Evolutionary conservation across 2,888 invertebrate genomes (phyloP), one percentile per base, ranked within the genome.

Genomic region (Drosophila anomalipes): DNA sequence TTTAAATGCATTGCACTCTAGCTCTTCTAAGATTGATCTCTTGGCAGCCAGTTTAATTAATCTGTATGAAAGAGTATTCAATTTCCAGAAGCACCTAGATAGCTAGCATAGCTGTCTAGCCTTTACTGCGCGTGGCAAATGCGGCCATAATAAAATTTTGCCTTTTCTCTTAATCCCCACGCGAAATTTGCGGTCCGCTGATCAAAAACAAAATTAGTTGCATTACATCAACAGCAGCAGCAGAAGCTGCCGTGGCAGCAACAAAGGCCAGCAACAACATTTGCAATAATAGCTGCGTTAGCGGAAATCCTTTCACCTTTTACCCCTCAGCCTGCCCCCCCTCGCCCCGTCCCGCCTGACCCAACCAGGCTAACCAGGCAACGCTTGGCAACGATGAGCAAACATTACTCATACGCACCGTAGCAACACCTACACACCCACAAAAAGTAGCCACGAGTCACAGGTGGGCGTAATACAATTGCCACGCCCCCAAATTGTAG

Each of bases 381-480:
- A 28, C 35, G 52, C 66, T 39, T 35, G 58, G 52, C 19, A 28
- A 32, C 35, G 61, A 60, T 57, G 71, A 58, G 59, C 66, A 78
- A 77, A 77, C 64, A 77, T 86, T 81, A 70, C 79, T 78, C 82
- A 84, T 81, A 81, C 81, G 82, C 81, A 73, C 52, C 60, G 72
- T 68, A n/a, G 37, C 64, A 49, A 37, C 61, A 61, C 35, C 26
- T 5, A 39, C 16, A 33, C n/a, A 19, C 47, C 47, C 47, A 22
- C 47, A 75, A 75, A 75, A 67, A 73, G 70, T 78, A 52, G 68
- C 82, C 70, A 75, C 57, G 61, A 70, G 67, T 85, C 70, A 90
- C 88, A 86, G 90, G 88, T 90, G 86, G 90, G 90, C 90, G 74
- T 78, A 82, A 82, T 74, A 78, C 88, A 81, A 78, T 75, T 67